Conservation (phyloP, 2,888 invertebrate species). For the Plagodis pulveraria region DNA sequence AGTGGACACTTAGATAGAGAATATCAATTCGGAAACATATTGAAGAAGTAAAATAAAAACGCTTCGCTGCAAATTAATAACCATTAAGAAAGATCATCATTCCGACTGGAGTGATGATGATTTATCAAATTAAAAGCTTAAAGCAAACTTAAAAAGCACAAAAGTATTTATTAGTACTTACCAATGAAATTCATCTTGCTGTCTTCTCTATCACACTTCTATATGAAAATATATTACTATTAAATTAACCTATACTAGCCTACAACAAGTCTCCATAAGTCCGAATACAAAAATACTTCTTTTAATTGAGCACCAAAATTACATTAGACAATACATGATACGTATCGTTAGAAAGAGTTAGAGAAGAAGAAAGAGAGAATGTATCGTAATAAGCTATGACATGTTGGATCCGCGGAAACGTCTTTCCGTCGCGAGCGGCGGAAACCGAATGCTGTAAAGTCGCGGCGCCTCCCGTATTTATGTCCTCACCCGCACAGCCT, state of each 20-base stretch:
- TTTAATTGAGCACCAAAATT: slow-evolving; percentile 78
- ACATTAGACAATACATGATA: slow-evolving; percentile 78
- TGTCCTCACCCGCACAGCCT: slow-evolving; percentile 40
- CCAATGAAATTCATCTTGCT: slow-evolving; percentile 79
- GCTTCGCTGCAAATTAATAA: too few species aligned
- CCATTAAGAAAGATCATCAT: too few species aligned
- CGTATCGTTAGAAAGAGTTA: slow-evolving; percentile 73
- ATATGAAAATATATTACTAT: slow-evolving; percentile 38
- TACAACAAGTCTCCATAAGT: slow-evolving; percentile 67
- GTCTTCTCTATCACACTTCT: slow-evolving; percentile 55
- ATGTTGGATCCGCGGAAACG: slow-evolving; percentile 60
- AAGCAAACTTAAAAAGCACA: neutral
- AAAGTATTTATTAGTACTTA: slow-evolving; percentile 52
- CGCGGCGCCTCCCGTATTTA: slow-evolving; percentile 56
- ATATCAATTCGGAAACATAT: too few species aligned
- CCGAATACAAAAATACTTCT: slow-evolving; percentile 73
- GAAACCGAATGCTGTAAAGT: slow-evolving; percentile 63
- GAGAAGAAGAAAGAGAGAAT: slow-evolving; percentile 54
- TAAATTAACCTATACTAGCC: slow-evolving; percentile 46
- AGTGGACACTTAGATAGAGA: too few species aligned
- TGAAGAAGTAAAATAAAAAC: too few species aligned
- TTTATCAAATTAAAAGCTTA: too few species aligned
- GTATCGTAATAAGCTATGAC: slow-evolving; percentile 56
- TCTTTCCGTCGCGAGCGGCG: slow-evolving; percentile 62
- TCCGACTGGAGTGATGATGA: too few species aligned